Conservation (phyloP, 2,113 vertebrate genomes). For the Maylandia zebra region DNA sequence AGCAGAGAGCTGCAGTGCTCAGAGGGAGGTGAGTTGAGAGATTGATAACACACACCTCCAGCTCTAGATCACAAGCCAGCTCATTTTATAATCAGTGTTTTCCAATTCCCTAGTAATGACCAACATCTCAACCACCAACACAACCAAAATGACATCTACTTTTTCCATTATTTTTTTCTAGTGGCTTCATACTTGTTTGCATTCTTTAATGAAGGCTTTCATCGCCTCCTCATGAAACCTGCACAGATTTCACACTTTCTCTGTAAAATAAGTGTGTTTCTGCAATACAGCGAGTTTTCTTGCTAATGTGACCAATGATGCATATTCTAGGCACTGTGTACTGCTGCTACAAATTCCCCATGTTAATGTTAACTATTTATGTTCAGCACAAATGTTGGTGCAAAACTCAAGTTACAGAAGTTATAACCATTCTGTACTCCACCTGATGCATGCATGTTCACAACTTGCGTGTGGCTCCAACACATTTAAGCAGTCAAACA, state of each 20-base stretch:
- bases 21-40: conserved; percentile 37
- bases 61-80: background rate
- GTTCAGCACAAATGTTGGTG: background rate
- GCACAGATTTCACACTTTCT: conserved; percentile 2
- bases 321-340: background rate
- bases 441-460: background rate
- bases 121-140: background rate
- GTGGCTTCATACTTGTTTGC: background rate
- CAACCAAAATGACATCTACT: background rate
- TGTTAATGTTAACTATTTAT: background rate
- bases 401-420: background rate
- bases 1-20: conserved; percentile 1
- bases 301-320: background rate
- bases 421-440: background rate
- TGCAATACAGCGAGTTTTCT: background rate
- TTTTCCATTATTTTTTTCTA: background rate
- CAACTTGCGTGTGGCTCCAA: background rate
- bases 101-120: conserved; percentile 3
- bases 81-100: conserved; percentile 35
- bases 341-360: background rate
- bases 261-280: background rate
- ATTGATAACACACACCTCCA: conserved; percentile 45
- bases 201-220: background rate
- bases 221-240: background rate
- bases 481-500: background rate